Evolutionary conservation across 1,140 invertebrate genomes (phyloP).

Genomic region (Zaprionus lachaisei): DNA sequence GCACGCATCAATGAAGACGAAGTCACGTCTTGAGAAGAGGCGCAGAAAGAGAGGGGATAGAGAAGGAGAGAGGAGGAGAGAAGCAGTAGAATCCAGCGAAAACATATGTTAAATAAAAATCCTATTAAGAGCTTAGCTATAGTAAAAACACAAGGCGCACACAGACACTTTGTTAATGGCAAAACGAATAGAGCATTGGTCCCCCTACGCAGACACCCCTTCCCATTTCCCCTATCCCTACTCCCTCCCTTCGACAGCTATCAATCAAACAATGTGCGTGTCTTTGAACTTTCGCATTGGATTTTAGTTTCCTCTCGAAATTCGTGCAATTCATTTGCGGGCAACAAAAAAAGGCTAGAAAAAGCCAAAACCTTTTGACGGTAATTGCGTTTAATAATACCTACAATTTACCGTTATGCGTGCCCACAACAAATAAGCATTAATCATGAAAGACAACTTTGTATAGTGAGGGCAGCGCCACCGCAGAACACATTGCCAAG

Average conservation of each 20-base stretch:
- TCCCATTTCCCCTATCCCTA: not conserved
- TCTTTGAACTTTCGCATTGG: slow-evolving; percentile 79
- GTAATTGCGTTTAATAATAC: slow-evolving; percentile 78
- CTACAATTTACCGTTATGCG: slow-evolving; percentile 70
- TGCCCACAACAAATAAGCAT: slow-evolving; percentile 60
- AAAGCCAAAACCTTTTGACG: slow-evolving; percentile 67
- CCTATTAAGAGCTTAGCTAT: slow-evolving; percentile 75
- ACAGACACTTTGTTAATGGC: slow-evolving; percentile 71
- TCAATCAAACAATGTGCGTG: slow-evolving; percentile 40
- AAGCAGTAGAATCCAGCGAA: slow-evolving; percentile 8
- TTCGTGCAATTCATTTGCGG: slow-evolving; percentile 77
- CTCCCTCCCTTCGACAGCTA: not conserved
- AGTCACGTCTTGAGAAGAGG: slow-evolving; percentile 40
- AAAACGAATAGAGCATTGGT: slow-evolving; percentile 52
- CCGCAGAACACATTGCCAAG: no score
- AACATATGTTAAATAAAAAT: slow-evolving; percentile 78
- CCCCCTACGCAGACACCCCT: not conserved
- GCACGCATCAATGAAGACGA: slow-evolving; percentile 56
- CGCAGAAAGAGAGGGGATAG: not conserved
- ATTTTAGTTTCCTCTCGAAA: slow-evolving; percentile 22
- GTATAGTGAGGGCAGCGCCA: not conserved
- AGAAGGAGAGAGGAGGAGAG: no score
- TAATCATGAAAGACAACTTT: slow-evolving; percentile 69
- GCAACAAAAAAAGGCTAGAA: slow-evolving; percentile 17
- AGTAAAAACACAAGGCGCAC: slow-evolving; percentile 40